Percentiles rank a stretch among this genome's conserved stretches.
These are phyloP conservation scores for Circaetus gallicus DNA, from an alignment of 2,113 vertebrate species.

Conservation along the genomic window DNA sequence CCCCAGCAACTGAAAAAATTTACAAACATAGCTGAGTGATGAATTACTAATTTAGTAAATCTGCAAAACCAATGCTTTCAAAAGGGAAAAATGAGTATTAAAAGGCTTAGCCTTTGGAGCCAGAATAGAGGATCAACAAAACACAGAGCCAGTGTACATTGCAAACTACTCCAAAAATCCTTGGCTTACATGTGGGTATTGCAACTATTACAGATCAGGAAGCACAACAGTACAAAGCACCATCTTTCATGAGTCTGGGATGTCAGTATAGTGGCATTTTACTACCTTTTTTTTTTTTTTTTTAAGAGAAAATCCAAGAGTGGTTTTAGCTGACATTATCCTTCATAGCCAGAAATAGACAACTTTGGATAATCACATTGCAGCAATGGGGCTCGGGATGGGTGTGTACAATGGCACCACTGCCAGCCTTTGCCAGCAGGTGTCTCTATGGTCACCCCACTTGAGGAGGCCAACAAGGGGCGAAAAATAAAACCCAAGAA, in stretches of 20 bases:
- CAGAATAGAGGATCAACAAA: conserved; percentile 49
- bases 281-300: background rate
- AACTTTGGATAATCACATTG: background rate
- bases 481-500: background rate
- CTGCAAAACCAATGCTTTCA: conserved; percentile 51
- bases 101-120: conserved; percentile 48
- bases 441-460: conserved; percentile 55
- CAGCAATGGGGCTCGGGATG: background rate
- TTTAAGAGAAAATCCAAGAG: background rate
- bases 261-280: background rate
- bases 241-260: background rate
- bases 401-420: background rate
- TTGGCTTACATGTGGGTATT: conserved; percentile 37
- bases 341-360: background rate
- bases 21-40: conserved; percentile 40
- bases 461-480: background rate
- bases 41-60: conserved; percentile 66
- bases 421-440: conserved; percentile 56
- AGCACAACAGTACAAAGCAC: background rate
- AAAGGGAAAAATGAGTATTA: conserved; percentile 46
- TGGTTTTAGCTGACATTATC: background rate
- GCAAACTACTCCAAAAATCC: conserved; percentile 57
- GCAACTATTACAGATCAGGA: conserved; percentile 17
- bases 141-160: conserved; percentile 48
- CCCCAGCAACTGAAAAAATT: conserved; percentile 27